Evolutionary conservation across 1,140 invertebrate species (phyloP).

Genomic region (Nephotettix cincticeps): DNA sequence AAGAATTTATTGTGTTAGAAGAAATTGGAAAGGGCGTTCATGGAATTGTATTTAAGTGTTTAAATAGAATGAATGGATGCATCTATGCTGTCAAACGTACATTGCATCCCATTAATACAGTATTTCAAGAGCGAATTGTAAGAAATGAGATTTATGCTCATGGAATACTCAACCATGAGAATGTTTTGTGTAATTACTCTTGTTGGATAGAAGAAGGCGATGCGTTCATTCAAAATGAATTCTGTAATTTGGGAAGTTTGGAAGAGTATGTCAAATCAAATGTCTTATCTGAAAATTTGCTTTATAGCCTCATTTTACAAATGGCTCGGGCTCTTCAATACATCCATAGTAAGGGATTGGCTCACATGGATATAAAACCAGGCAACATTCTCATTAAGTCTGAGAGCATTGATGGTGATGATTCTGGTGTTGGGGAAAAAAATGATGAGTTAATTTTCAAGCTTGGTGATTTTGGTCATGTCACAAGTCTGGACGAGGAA

Average conservation of each 20-base stretch:
- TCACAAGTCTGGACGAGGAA: constrained; percentile 72
- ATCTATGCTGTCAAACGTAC: constrained; percentile 89
- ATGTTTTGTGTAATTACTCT: constrained; percentile 90
- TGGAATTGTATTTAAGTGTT: constrained; percentile 84
- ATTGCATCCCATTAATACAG: constrained; percentile 74
- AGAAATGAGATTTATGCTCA: constrained; percentile 92
- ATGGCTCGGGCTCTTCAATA: constrained; percentile 66
- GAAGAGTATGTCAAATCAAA: constrained; percentile 59
- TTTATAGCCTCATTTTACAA: constrained; percentile 69
- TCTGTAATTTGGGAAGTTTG: constrained; percentile 87
- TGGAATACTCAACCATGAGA: constrained; percentile 82
- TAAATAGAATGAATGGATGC: constrained; percentile 88
- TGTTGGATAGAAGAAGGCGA: constrained; percentile 92
- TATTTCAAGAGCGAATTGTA: constrained; percentile 70
- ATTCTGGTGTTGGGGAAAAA: constrained; percentile 75
- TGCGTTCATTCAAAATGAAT: constrained; percentile 93
- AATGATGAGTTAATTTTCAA: constrained; percentile 79
- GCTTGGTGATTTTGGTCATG: constrained; percentile 89
- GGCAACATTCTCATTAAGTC: constrained; percentile 80
- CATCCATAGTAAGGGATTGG: constrained; percentile 84
- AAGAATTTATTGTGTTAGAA: constrained; percentile 39
- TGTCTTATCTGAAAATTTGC: constrained; percentile 57
- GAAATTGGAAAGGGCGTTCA: constrained; percentile 67
- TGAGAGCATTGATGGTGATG: constrained; percentile 59
- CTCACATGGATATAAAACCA: constrained; percentile 93